Conservation (phyloP, 2,113 vertebrate species). For the Archilochus colubris region DNA sequence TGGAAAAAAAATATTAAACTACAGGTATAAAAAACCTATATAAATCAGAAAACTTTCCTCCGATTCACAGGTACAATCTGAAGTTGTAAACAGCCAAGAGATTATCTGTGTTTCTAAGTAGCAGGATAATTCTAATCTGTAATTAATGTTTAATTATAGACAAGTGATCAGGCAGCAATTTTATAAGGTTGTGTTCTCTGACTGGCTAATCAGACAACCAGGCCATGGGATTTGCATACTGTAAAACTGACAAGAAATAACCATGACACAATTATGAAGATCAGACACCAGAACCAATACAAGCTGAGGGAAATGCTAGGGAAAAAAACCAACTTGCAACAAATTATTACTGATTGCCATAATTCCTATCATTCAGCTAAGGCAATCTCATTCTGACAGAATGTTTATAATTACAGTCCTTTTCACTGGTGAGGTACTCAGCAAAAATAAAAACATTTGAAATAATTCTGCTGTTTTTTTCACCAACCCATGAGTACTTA, state of each 20-base stretch:
- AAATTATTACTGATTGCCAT: conserved; percentile 11
- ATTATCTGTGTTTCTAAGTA: background rate
- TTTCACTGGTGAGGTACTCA: background rate
- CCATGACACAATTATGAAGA: background rate
- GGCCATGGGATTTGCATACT: conserved; percentile 25
- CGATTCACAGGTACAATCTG: background rate
- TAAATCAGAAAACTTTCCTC: background rate
- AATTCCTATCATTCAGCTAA: conserved; percentile 1
- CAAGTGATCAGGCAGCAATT: background rate
- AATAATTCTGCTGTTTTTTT: background rate
- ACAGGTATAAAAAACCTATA: background rate
- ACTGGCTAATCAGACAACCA: conserved; percentile 22
- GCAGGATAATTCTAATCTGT: background rate
- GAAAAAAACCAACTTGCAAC: background rate
- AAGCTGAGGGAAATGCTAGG: background rate
- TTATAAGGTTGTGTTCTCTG: background rate
- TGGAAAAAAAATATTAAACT: background rate
- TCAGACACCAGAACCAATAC: conserved; percentile 12
- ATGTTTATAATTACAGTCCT: background rate
- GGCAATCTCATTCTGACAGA: background rate
- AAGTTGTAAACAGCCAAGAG: background rate
- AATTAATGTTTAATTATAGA: conserved; percentile 25
- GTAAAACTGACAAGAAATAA: conserved; percentile 37
- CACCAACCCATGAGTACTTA: background rate
- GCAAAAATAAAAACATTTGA: background rate